phyloP scores from a whole-genome alignment of 1,140 invertebrate genomes.

The Drosophila seguyi region DNA sequence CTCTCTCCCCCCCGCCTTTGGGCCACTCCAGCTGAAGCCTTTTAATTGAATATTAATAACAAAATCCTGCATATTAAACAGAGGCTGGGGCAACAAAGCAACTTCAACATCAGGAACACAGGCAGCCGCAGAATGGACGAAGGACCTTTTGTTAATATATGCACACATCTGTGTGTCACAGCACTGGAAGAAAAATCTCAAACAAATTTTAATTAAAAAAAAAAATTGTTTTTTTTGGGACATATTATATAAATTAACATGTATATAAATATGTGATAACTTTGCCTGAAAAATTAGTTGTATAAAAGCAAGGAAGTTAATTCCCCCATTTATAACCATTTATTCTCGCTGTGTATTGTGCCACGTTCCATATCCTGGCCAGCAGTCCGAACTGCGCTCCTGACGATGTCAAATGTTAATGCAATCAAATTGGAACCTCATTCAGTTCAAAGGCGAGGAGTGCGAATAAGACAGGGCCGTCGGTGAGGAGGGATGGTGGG shows the following conservation, averaged over 20 bases:
- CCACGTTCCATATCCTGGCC: constrained; percentile 37
- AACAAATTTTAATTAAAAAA: background rate
- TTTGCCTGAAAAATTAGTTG: background rate
- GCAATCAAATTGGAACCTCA: constrained; percentile 65
- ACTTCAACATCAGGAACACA: constrained; percentile 35
- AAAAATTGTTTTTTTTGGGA: background rate
- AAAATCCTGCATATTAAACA: constrained; percentile 67
- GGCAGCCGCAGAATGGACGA: constrained; percentile 34
- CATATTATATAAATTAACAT: background rate
- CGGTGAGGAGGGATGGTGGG: background rate
- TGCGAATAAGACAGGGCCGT: constrained; percentile 7
- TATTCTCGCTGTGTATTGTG: constrained; percentile 20
- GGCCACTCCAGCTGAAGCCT: constrained; percentile 42
- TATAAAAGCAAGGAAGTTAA: background rate
- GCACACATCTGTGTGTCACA: constrained; percentile 26
- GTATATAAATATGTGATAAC: background rate
- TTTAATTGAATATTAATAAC: constrained; percentile 71
- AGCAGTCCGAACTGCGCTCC: constrained; percentile 29
- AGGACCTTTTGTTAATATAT: constrained; percentile 61
- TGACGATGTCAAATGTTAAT: constrained; percentile 63
- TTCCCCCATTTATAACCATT: too few species aligned
- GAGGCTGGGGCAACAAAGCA: constrained; percentile 38
- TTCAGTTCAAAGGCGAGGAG: constrained; percentile 42
- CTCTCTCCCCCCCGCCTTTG: background rate
- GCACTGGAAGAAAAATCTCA: constrained; percentile 4